A percentile compares a stretch with the other conserved stretches of the same genome.
Conservation (phyloP, 1,140 invertebrate genomes). For the Whitmania pigra region DNA sequence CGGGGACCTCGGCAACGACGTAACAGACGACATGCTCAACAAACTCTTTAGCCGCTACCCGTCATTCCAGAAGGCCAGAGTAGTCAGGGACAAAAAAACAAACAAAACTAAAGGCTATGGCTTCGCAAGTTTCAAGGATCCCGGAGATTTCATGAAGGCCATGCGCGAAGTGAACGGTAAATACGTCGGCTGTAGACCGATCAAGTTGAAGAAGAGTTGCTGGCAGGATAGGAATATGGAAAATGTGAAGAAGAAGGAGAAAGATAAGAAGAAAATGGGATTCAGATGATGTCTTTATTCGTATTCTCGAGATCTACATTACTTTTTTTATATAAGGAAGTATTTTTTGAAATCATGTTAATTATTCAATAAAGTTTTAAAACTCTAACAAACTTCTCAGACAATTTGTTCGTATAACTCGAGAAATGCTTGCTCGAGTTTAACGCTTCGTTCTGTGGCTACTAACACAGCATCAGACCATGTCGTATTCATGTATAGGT, state of each 20-base stretch:
- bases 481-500: too few species aligned
- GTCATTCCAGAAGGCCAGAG: slow-evolving; percentile 21
- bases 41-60: slow-evolving; percentile 67
- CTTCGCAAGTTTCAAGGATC: slow-evolving; percentile 85
- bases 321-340: too few species aligned
- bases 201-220: slow-evolving; percentile 87
- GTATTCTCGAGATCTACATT: too few species aligned
- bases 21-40: slow-evolving; percentile 86
- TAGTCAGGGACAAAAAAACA: slow-evolving; percentile 22
- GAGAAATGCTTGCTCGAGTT: too few species aligned
- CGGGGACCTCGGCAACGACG: slow-evolving; percentile 96
- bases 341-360: too few species aligned
- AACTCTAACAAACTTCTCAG: too few species aligned
- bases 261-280: slow-evolving; percentile 57
- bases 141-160: slow-evolving; percentile 89
- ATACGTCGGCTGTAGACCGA: slow-evolving; percentile 94
- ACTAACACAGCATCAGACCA: too few species aligned
- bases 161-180: slow-evolving; percentile 89
- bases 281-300: slow-evolving; percentile 28
- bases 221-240: slow-evolving; percentile 91
- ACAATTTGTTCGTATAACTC: too few species aligned
- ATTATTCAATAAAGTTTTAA: too few species aligned
- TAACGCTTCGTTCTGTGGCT: too few species aligned
- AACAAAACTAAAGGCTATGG: slow-evolving; percentile 24
- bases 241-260: slow-evolving; percentile 83